A percentile compares a stretch with the other conserved stretches of the same genome.
phyloP scores from a whole-genome alignment of 2,888 invertebrate genomes.

The Acleris holmiana region DNA sequence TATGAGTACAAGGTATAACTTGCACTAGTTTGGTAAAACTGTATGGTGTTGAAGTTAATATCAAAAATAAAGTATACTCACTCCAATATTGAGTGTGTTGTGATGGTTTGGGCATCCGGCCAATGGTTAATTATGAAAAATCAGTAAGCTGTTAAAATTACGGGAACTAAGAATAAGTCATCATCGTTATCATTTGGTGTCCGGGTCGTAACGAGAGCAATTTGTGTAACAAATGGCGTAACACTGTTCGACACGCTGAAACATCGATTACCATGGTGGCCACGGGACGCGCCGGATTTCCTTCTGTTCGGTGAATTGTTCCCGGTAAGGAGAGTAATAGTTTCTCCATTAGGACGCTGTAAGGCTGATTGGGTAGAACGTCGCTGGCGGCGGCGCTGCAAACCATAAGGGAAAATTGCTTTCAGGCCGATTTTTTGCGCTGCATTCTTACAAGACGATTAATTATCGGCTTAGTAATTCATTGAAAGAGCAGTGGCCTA shows the following conservation, averaged over 20 bases:
- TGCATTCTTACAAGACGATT: constrained; percentile 16
- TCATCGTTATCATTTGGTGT: constrained; percentile 38
- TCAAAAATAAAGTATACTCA: too few relatives aligned
- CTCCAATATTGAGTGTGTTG: constrained; percentile 1
- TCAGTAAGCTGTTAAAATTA: constrained; percentile 34
- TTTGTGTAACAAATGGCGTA: constrained; percentile 59
- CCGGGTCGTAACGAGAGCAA: constrained; percentile 44
- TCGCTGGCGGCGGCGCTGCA: constrained; percentile 33
- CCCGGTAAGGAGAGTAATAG: constrained; percentile 56
- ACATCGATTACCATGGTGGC: constrained; percentile 58
- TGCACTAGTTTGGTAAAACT: too few relatives aligned
- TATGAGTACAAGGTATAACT: too few relatives aligned
- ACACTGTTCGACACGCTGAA: constrained; percentile 49
- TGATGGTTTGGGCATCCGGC: constrained; percentile 25
- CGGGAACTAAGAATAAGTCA: constrained; percentile 32
- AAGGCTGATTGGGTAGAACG: constrained; percentile 53
- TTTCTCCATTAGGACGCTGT: constrained; percentile 60
- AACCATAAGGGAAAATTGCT: constrained; percentile 8
- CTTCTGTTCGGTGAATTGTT: constrained; percentile 47
- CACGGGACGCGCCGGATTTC: constrained; percentile 15
- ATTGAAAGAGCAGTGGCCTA: background rate
- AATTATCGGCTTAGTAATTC: constrained; percentile 7
- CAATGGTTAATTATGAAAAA: constrained; percentile 32
- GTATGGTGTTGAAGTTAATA: too few relatives aligned
- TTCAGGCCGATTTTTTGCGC: constrained; percentile 11